Evolutionary conservation across 2,888 invertebrate species (phyloP).

Genomic region (Andrena fulva): DNA sequence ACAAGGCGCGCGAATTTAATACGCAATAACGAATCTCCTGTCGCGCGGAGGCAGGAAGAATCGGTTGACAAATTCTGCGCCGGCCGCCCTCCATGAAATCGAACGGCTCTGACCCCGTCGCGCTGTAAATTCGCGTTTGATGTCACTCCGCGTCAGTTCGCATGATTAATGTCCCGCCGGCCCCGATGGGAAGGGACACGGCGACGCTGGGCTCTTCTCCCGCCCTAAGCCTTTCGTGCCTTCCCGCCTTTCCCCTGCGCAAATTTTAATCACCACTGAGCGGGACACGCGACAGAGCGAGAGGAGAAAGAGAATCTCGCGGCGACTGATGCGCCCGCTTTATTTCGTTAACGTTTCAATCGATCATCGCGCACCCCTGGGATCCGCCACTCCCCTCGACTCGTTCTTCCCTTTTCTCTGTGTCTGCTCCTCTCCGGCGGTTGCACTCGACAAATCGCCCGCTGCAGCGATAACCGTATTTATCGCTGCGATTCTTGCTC

Average conservation of each 20-base stretch:
- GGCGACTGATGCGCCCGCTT: constrained; percentile 72
- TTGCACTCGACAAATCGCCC: constrained; percentile 34
- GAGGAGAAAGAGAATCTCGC: constrained; percentile 57
- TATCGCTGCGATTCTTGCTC: constrained; percentile 27
- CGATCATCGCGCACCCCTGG: constrained; percentile 73
- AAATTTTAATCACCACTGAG: constrained; percentile 67
- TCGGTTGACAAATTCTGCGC: constrained; percentile 72
- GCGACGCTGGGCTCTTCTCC: constrained; percentile 48
- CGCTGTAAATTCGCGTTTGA: constrained; percentile 79
- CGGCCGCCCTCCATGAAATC: constrained; percentile 73
- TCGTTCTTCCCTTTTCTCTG: constrained; percentile 29
- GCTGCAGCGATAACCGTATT: constrained; percentile 33
- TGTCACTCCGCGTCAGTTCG: constrained; percentile 77
- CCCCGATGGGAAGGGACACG: constrained; percentile 20
- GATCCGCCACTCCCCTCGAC: constrained; percentile 55
- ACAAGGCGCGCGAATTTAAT: constrained; percentile 32
- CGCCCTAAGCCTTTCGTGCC: constrained; percentile 30
- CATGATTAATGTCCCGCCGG: constrained; percentile 78
- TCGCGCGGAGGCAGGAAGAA: constrained; percentile 50
- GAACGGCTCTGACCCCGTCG: constrained; percentile 51
- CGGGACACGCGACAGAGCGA: constrained; percentile 35
- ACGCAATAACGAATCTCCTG: constrained; percentile 52
- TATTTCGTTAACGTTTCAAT: constrained; percentile 79
- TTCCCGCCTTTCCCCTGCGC: constrained; percentile 33
- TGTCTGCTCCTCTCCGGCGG: constrained; percentile 12